These are phyloP conservation scores for Lithodes maja DNA, from an alignment of 2,888 invertebrate genomes.

Conservation along the genomic window DNA sequence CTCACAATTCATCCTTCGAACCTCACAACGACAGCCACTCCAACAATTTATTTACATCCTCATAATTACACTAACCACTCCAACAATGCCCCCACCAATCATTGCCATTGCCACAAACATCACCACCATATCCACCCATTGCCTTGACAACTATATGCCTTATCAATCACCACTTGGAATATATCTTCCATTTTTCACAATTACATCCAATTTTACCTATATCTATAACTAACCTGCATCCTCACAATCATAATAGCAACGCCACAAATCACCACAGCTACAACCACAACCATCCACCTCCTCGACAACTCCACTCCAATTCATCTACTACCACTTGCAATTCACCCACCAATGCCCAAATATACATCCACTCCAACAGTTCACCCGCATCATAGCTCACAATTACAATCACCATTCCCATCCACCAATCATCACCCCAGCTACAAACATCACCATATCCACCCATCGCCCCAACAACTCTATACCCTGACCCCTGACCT, in stretches of 20 bases:
- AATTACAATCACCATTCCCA: not conserved
- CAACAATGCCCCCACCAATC: no score
- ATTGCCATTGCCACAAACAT: not conserved
- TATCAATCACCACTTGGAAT: no score
- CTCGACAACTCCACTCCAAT: not conserved
- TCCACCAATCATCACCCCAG: not conserved
- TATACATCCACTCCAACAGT: not conserved
- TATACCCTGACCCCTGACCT: no score
- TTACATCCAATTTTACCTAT: no score
- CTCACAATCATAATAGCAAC: not conserved
- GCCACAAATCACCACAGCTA: not conserved
- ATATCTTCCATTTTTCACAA: no score
- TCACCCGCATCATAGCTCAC: not conserved
- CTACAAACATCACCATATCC: not conserved
- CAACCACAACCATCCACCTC: not conserved
- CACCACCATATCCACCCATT: not conserved
- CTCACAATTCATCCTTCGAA: no score
- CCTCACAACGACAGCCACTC: no score
- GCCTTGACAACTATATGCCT: not conserved
- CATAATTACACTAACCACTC: no score
- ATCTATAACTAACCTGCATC: not conserved
- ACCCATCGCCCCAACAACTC: not conserved
- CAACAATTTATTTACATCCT: no score
- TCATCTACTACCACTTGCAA: not conserved
- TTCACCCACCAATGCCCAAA: not conserved